phyloP scores from a whole-genome alignment of 1,140 invertebrate genomes.

The Planococcus citri region DNA sequence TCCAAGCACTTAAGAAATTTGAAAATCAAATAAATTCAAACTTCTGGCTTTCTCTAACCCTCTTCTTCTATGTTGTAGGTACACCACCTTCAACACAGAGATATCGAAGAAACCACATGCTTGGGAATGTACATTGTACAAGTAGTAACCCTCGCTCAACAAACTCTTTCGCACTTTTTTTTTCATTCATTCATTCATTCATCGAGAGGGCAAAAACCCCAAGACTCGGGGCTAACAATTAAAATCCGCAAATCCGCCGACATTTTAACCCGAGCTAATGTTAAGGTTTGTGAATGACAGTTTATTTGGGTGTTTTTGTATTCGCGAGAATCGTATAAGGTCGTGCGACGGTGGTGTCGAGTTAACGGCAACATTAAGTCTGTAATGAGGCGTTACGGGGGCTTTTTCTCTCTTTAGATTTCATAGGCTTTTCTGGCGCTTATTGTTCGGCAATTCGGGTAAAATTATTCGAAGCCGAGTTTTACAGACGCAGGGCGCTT shows the following conservation, averaged over 20 bases:
- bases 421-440: background rate
- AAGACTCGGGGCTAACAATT: background rate
- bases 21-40: no score
- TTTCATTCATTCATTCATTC: no score
- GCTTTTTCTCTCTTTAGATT: background rate
- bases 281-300: background rate
- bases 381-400: background rate
- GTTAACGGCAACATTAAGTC: background rate
- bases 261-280: background rate
- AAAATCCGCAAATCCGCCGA: background rate
- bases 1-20: no score
- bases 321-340: background rate
- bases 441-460: background rate
- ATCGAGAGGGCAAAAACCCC: no score
- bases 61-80: no score
- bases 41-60: no score
- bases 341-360: no score
- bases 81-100: no score
- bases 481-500: background rate
- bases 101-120: no score
- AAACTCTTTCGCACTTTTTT: no score
- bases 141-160: no score
- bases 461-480: background rate
- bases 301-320: slow-evolving; percentile 7
- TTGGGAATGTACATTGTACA: no score